phyloP scores from a whole-genome alignment of 2,888 invertebrate genomes.

The Rhynchonema sp. region DNA sequence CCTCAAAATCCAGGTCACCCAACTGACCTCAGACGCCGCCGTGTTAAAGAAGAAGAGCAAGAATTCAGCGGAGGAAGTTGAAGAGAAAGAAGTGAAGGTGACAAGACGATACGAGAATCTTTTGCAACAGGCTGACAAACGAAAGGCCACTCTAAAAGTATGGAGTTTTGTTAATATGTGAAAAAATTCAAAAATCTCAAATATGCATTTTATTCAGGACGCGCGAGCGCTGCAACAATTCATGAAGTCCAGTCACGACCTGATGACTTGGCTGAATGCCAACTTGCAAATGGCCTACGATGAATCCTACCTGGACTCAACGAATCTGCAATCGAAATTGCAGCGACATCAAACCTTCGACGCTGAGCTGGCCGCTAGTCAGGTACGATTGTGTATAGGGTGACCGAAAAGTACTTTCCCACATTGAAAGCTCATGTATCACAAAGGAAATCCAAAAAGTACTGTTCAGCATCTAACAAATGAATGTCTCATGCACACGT shows the following conservation, averaged over 20 bases:
- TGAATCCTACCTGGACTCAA: slow-evolving; percentile 77
- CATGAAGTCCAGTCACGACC: slow-evolving; percentile 27
- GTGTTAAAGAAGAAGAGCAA: slow-evolving; percentile 8
- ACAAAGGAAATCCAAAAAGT: too few relatives aligned
- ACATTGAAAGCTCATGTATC: too few relatives aligned
- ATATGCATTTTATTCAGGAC: slow-evolving; percentile 15
- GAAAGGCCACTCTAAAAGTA: not conserved
- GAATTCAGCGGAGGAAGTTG: not conserved
- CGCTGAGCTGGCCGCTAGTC: slow-evolving; percentile 73
- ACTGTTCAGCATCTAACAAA: too few relatives aligned
- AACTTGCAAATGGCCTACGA: slow-evolving; percentile 80
- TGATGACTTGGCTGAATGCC: slow-evolving; percentile 64
- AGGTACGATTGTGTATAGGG: slow-evolving; percentile 41
- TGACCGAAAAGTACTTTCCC: too few relatives aligned
- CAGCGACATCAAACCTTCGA: slow-evolving; percentile 90
- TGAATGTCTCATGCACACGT: too few relatives aligned
- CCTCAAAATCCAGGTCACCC: too few relatives aligned
- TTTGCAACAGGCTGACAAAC: slow-evolving; percentile 5
- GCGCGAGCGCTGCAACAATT: slow-evolving; percentile 14
- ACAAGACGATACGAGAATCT: slow-evolving; percentile 12
- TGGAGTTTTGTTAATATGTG: too few relatives aligned
- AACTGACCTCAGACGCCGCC: not conserved
- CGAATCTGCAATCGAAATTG: slow-evolving; percentile 88
- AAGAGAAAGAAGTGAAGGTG: slow-evolving; percentile 10
- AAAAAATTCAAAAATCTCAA: too few relatives aligned